Conservation (phyloP, 1,140 invertebrate genomes). For the Phthorimaea operculella region DNA sequence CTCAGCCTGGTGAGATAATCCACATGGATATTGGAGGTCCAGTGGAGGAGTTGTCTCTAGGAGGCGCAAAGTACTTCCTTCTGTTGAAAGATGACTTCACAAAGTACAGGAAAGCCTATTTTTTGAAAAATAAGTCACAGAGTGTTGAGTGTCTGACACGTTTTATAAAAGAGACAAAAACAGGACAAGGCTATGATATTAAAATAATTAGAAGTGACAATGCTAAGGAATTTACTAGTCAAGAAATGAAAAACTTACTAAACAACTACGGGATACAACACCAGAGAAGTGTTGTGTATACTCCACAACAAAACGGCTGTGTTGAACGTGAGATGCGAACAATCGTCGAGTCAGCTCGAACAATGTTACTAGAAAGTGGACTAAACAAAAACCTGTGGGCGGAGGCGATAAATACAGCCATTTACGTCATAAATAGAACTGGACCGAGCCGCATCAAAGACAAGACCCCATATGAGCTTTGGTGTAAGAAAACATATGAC, state of each 20-base stretch:
- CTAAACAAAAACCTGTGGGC: slow-evolving; percentile 32
- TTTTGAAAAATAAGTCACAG: slow-evolving; percentile 42
- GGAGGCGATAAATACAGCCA: slow-evolving; percentile 33
- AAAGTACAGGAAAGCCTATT: slow-evolving; percentile 29
- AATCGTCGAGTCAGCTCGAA: slow-evolving; percentile 46
- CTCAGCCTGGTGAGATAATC: neutral
- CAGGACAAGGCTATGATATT: slow-evolving; percentile 26
- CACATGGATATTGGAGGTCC: slow-evolving; percentile 44
- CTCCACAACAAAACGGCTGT: slow-evolving; percentile 55
- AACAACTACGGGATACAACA: slow-evolving; percentile 28
- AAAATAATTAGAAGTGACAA: slow-evolving; percentile 45
- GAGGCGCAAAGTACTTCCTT: slow-evolving; percentile 40
- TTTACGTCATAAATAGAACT: slow-evolving; percentile 36
- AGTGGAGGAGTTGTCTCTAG: slow-evolving; percentile 37
- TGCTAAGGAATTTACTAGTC: slow-evolving; percentile 41
- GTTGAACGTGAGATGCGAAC: slow-evolving; percentile 47
- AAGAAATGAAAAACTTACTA: slow-evolving; percentile 23
- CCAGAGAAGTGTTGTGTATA: slow-evolving; percentile 40
- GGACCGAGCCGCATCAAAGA: slow-evolving; percentile 22
- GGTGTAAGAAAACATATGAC: slow-evolving; percentile 17
- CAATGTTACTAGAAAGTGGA: slow-evolving; percentile 17
- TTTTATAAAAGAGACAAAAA: slow-evolving; percentile 30
- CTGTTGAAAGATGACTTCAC: slow-evolving; percentile 47
- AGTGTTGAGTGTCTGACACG: slow-evolving; percentile 21
- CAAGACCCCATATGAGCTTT: slow-evolving; percentile 39